phyloP scores from a whole-genome alignment of 2,888 invertebrate species.

The Dynastes grantii region DNA sequence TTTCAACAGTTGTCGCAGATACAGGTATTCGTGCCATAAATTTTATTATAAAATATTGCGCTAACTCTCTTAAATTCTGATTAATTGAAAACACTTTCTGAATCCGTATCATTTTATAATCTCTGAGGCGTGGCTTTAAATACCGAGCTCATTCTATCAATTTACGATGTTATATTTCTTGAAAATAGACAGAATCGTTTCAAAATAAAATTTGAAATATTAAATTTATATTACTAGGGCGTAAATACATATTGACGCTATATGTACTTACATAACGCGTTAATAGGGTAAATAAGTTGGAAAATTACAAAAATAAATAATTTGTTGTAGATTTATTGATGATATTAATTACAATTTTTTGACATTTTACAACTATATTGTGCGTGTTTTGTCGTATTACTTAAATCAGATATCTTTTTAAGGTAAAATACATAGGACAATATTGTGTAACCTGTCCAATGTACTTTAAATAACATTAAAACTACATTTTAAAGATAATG shows the following conservation, averaged over 20 bases:
- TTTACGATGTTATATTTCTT: conserved; percentile 13
- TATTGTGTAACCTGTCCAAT: not conserved
- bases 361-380: conserved; percentile 30
- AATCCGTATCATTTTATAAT: conserved; percentile 5
- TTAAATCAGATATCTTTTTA: not conserved
- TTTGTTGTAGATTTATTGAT: conserved; percentile 14
- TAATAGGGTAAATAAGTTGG: too few relatives aligned
- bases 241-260: not conserved
- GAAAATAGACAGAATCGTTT: not conserved
- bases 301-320: not conserved
- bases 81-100: not conserved
- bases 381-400: conserved; percentile 35
- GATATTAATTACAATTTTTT: not conserved
- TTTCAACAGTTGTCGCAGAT: not conserved
- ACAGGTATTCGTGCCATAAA: not conserved
- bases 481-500: not conserved
- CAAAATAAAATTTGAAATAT: not conserved
- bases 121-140: not conserved
- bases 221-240: not conserved
- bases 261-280: not conserved
- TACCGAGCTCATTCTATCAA: not conserved
- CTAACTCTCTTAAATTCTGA: conserved; percentile 10
- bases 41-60: not conserved
- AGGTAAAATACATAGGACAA: not conserved
- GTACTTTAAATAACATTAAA: conserved; percentile 4